Percentiles rank a stretch among this genome's conserved stretches.
phyloP scores from a whole-genome alignment of 2,888 invertebrate genomes.

The Rhorus exstirpatorius region DNA sequence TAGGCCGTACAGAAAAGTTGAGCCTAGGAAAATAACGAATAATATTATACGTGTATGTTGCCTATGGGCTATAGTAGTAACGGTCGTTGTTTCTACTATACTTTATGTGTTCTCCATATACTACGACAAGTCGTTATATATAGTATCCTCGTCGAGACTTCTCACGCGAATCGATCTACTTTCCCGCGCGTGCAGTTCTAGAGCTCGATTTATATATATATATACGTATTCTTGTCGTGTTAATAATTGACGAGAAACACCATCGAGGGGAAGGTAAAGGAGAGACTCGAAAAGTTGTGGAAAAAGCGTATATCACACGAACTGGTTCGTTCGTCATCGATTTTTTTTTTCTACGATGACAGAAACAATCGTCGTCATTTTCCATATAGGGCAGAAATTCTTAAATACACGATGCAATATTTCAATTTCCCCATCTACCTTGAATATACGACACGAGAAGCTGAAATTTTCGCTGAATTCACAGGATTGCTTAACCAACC shows the following conservation, averaged over 20 bases:
- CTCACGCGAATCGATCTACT: constrained; percentile 73
- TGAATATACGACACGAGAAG: not conserved
- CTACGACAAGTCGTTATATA: constrained; percentile 5
- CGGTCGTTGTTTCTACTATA: constrained; percentile 6
- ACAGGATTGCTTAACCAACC: constrained; percentile 27
- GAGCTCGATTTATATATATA: not conserved
- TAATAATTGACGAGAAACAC: constrained; percentile 56
- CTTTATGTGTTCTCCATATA: constrained; percentile 24
- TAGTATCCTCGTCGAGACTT: constrained; percentile 66
- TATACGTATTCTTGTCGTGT: constrained; percentile 26
- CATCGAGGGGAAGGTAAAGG: constrained; percentile 15
- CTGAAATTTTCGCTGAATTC: constrained; percentile 4
- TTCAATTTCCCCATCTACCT: not conserved
- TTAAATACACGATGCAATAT: not conserved
- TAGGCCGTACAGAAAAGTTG: constrained; percentile 44
- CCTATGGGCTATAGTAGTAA: constrained; percentile 8
- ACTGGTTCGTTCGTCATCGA: constrained; percentile 12
- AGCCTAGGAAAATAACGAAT: constrained; percentile 34
- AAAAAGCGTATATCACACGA: not conserved
- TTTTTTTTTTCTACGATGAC: not conserved
- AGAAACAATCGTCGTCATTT: not conserved
- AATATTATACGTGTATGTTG: not conserved
- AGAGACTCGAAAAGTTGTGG: not conserved
- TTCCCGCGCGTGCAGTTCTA: constrained; percentile 59
- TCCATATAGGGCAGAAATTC: too few relatives aligned